Evolutionary conservation across 92 coral and sea anemone species (phyloP).

Genomic region (Zoanthus solanderi): DNA sequence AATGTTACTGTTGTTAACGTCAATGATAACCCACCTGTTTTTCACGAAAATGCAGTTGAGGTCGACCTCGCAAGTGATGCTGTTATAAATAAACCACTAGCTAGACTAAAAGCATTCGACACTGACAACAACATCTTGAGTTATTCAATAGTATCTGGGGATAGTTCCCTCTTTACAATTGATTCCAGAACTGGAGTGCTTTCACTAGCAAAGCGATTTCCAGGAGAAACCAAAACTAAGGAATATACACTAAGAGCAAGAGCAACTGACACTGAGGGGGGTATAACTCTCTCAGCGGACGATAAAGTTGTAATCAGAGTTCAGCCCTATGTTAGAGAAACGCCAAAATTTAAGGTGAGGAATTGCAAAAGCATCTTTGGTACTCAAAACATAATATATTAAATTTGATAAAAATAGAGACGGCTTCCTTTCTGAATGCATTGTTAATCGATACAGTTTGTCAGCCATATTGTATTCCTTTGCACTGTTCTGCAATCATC

Average conservation of each 20-base stretch:
- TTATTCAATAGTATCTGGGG: constrained; percentile 62
- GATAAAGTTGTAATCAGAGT: constrained; percentile 59
- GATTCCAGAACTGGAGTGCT: constrained; percentile 67
- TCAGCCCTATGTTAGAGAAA: constrained; percentile 62
- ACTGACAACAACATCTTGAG: constrained; percentile 59
- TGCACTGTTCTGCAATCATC: too few relatives aligned
- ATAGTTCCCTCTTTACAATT: constrained; percentile 63
- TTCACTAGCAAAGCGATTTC: constrained; percentile 47
- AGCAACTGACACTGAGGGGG: constrained; percentile 63
- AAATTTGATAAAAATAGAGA: too few relatives aligned
- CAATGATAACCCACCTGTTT: constrained; percentile 83
- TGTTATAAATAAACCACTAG: constrained; percentile 62
- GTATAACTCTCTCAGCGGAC: constrained; percentile 22
- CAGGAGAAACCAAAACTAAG: constrained; percentile 31
- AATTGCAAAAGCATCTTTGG: background rate
- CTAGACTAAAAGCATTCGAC: constrained; percentile 73
- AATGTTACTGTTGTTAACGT: constrained; percentile 65
- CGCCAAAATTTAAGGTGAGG: constrained; percentile 67
- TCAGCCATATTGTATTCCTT: too few relatives aligned
- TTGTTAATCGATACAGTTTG: too few relatives aligned
- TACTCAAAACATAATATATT: too few relatives aligned
- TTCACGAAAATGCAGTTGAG: constrained; percentile 52
- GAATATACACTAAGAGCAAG: constrained; percentile 73
- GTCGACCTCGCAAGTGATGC: constrained; percentile 76
- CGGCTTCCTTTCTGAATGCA: too few relatives aligned